Conservation (phyloP, 2,797 vertebrate species). For the Paramormyrops hopkinsi region DNA sequence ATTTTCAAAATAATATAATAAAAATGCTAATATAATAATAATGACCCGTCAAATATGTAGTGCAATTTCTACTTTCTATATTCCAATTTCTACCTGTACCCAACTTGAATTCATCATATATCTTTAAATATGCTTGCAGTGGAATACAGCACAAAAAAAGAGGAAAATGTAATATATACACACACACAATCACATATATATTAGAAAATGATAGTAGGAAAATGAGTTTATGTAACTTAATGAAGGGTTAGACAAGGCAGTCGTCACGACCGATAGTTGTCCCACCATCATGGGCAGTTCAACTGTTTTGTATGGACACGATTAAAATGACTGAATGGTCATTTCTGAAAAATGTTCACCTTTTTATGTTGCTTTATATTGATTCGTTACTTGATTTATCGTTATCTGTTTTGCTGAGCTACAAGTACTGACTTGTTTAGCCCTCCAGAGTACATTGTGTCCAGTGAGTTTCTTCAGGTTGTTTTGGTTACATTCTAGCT, state of each 20-base stretch:
- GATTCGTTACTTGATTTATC: background rate
- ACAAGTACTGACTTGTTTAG: background rate
- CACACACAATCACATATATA: background rate
- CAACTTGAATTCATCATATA: background rate
- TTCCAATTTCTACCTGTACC: background rate
- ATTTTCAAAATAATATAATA: background rate
- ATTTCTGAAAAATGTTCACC: background rate
- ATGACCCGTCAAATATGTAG: background rate
- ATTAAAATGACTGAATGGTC: background rate
- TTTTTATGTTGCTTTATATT: background rate
- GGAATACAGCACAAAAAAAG: background rate
- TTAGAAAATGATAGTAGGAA: background rate
- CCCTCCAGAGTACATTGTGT: background rate
- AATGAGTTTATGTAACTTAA: background rate
- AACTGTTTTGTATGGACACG: background rate
- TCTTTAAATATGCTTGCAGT: background rate
- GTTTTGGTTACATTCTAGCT: background rate
- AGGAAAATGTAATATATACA: background rate
- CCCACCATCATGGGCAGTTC: background rate
- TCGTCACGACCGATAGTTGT: background rate
- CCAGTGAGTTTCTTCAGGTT: background rate
- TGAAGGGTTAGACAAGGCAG: background rate
- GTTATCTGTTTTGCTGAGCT: background rate
- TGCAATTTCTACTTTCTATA: background rate
- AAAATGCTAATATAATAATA: background rate